Percentiles rank a stretch among this genome's conserved stretches.
These are phyloP conservation scores for Pampus argenteus DNA, from an alignment of 2,797 vertebrate genomes.

Conservation along the genomic window DNA sequence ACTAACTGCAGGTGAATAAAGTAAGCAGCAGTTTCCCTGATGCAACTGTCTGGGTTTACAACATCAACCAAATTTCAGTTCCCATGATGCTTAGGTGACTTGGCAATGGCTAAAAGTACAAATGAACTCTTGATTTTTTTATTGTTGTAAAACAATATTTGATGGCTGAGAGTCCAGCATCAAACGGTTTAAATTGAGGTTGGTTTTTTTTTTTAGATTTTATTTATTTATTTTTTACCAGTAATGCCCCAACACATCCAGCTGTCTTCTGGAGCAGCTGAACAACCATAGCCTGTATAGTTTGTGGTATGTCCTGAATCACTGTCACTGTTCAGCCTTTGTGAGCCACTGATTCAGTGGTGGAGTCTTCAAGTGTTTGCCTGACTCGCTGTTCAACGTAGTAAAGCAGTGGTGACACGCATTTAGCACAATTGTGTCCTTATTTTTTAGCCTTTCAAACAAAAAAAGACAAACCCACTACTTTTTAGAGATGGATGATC, in stretches of 20 bases:
- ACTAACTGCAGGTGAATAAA: slow-evolving; percentile 71
- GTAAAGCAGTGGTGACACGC: neutral
- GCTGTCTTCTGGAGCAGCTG: neutral
- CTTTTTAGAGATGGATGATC: neutral
- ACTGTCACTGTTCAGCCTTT: neutral
- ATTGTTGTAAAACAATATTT: slow-evolving; percentile 29
- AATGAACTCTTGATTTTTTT: slow-evolving; percentile 48
- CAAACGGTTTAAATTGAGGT: slow-evolving; percentile 9
- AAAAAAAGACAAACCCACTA: neutral
- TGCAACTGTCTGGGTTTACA: slow-evolving; percentile 45
- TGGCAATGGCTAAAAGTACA: slow-evolving; percentile 36
- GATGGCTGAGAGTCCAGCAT: slow-evolving; percentile 23
- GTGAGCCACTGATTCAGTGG: slow-evolving; percentile 7
- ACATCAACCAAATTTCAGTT: slow-evolving; percentile 57
- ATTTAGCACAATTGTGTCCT: neutral
- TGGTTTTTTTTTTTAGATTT: too few species aligned
- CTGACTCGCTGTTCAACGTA: slow-evolving; percentile 1
- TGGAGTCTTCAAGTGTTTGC: neutral
- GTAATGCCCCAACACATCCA: neutral
- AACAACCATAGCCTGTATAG: neutral
- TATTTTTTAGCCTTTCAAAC: neutral
- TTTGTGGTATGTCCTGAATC: neutral
- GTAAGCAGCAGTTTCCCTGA: slow-evolving; percentile 45
- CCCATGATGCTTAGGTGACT: slow-evolving; percentile 50
- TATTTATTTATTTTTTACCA: slow-evolving; percentile 18